phyloP scores from a whole-genome alignment of 2,888 invertebrate genomes.

The Trichacis sp. region DNA sequence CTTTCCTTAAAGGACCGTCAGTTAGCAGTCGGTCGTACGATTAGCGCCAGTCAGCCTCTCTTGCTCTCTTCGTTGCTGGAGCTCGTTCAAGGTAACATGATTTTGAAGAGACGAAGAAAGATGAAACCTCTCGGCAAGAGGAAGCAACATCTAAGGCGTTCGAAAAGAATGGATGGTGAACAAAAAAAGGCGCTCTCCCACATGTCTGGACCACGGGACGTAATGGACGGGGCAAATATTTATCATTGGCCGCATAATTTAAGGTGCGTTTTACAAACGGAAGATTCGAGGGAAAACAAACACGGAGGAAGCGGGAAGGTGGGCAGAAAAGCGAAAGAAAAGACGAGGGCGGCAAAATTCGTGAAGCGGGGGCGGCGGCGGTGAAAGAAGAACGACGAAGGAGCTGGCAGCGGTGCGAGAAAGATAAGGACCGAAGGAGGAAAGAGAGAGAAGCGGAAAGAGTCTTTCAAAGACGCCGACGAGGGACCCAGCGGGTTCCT shows the following conservation, averaged over 20 bases:
- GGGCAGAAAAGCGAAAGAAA: slow-evolving; percentile 33
- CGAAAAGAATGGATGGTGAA: slow-evolving; percentile 31
- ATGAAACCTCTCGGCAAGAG: slow-evolving; percentile 20
- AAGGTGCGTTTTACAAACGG: slow-evolving; percentile 66
- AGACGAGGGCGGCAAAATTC: slow-evolving; percentile 41
- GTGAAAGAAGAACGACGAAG: slow-evolving; percentile 33
- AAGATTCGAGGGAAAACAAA: slow-evolving; percentile 65
- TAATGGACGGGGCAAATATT: slow-evolving; percentile 42
- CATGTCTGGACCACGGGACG: slow-evolving; percentile 21
- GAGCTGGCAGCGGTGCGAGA: slow-evolving; percentile 27
- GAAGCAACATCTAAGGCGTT: slow-evolving; percentile 24
- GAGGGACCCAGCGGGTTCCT: slow-evolving; percentile 30
- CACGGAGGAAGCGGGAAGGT: slow-evolving; percentile 41
- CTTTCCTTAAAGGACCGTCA: background rate
- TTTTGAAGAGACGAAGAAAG: slow-evolving; percentile 44
- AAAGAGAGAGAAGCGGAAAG: slow-evolving; percentile 36
- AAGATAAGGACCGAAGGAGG: slow-evolving; percentile 33
- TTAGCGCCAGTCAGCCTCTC: slow-evolving; percentile 12
- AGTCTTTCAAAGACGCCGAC: slow-evolving; percentile 48
- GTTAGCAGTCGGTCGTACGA: background rate
- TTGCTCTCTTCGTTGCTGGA: slow-evolving; percentile 4
- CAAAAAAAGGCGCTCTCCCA: slow-evolving; percentile 16
- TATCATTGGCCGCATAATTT: slow-evolving; percentile 61
- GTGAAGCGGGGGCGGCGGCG: slow-evolving; percentile 57
- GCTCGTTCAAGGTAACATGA: slow-evolving; percentile 44